Evolutionary conservation across 2,888 invertebrate genomes (phyloP), one percentile per base, ranked within the genome.

Genomic region (Tetropium fuscum): DNA sequence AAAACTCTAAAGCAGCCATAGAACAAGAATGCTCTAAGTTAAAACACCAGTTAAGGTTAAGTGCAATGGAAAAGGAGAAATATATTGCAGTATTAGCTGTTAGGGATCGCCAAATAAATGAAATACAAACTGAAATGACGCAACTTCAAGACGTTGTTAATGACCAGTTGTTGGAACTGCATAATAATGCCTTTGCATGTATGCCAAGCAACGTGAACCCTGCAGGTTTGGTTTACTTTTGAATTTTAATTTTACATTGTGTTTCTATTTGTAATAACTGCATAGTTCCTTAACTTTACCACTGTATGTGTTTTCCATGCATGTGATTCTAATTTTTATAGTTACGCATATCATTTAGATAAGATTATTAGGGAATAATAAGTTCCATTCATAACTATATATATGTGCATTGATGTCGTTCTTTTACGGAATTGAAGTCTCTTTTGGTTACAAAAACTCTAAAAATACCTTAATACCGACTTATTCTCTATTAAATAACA

Each of bases 91-190:
- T 81, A 22, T 68, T 82, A 44, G 69, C 74, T 11, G 75, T 80
- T 13, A 72, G 81, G 48, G 80, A 82, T 67, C 66, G 72, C n/a
- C 81, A 82, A 66, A 78, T 82, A 19, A 75, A 71, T 36, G 81
- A 81, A 60, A 80, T 82, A 53, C 68, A 77, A 32, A 64, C 67
- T 18, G 82, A 82, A 68, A 81, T 82, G 79, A 69, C 70, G 11
- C 75, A 77, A 56, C 67, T 82, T 53, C 82, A 82, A 65, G 76
- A 79, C 16, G 73, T 78, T n/a, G 79, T 82, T 15, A 78, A 78
- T 53, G 76, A 79, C 36, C 80, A 82, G 60, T 64, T 83, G 56
- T 47, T 69, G 41, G 70, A 74, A 13, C 25, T 74, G 40, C 70
- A 73, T 36, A 69, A 58, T 30, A 65, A 63, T 48, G 70, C 71